These are phyloP conservation scores for Cyrtodaria siliqua DNA, from an alignment of 2,888 invertebrate species.

Conservation along the genomic window DNA sequence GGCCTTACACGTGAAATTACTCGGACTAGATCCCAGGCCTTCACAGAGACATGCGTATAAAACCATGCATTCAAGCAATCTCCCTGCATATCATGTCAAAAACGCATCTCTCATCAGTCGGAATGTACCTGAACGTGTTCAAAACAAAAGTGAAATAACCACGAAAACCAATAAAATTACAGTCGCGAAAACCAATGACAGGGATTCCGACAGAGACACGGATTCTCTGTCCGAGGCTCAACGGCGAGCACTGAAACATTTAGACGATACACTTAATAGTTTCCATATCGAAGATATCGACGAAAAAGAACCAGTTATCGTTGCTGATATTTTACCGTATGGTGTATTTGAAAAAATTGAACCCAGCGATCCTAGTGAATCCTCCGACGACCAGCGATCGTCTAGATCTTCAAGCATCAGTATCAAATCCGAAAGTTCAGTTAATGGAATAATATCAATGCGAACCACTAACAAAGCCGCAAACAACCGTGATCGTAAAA, in stretches of 20 bases:
- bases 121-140: no score
- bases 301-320: neutral
- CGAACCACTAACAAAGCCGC: neutral
- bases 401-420: neutral
- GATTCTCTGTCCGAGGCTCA: neutral
- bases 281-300: neutral
- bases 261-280: neutral
- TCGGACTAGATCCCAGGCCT: no score
- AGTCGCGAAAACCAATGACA: no score
- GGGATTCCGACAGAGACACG: neutral
- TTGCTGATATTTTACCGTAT: neutral
- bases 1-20: no score
- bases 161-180: no score
- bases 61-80: no score
- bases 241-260: neutral
- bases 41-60: no score
- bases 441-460: neutral
- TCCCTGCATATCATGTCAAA: no score
- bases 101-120: no score
- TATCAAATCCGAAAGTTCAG: neutral
- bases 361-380: neutral
- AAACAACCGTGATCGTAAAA: neutral
- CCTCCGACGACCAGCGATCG: neutral
- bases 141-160: no score
- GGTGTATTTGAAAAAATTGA: neutral